Conservation (phyloP, 1,140 invertebrate genomes). For the Epicauta chinensis region DNA sequence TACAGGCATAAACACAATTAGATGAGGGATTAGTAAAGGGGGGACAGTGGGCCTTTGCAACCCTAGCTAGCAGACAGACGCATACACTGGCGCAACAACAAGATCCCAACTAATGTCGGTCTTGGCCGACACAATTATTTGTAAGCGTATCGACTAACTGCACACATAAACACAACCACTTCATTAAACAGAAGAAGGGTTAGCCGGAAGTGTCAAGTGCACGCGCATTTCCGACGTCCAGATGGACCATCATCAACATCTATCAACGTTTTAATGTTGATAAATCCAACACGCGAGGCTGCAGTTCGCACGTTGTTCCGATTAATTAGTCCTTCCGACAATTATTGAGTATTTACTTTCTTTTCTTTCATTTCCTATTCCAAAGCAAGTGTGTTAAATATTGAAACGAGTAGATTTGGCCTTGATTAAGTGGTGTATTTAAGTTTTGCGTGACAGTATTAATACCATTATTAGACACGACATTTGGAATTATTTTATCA, state of each 20-base stretch:
- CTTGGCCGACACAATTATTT: not conserved
- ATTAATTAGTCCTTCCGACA: too few species aligned
- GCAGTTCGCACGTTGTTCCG: slow-evolving; percentile 12
- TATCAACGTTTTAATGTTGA: slow-evolving; percentile 23
- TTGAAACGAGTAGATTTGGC: slow-evolving; percentile 8
- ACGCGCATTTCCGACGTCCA: slow-evolving; percentile 33
- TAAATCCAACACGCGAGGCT: slow-evolving; percentile 13
- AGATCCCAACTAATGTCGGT: not conserved
- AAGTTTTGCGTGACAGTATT: slow-evolving; percentile 29
- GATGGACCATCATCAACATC: slow-evolving; percentile 26
- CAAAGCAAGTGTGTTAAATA: too few species aligned
- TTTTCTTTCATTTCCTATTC: too few species aligned
- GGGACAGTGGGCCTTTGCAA: not conserved
- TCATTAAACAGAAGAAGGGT: slow-evolving; percentile 32
- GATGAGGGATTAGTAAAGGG: slow-evolving; percentile 26
- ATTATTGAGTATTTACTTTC: too few species aligned
- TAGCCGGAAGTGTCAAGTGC: slow-evolving; percentile 40
- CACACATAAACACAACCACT: slow-evolving; percentile 16
- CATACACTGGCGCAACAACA: not conserved
- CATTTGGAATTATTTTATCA: slow-evolving; percentile 45
- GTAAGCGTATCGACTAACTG: slow-evolving; percentile 8
- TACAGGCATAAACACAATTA: slow-evolving; percentile 44
- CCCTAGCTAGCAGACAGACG: too few species aligned
- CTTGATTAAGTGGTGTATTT: slow-evolving; percentile 37
- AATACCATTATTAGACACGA: slow-evolving; percentile 43